Conservation (phyloP, 1,140 invertebrate genomes). For the Hesperophylax magnus region DNA sequence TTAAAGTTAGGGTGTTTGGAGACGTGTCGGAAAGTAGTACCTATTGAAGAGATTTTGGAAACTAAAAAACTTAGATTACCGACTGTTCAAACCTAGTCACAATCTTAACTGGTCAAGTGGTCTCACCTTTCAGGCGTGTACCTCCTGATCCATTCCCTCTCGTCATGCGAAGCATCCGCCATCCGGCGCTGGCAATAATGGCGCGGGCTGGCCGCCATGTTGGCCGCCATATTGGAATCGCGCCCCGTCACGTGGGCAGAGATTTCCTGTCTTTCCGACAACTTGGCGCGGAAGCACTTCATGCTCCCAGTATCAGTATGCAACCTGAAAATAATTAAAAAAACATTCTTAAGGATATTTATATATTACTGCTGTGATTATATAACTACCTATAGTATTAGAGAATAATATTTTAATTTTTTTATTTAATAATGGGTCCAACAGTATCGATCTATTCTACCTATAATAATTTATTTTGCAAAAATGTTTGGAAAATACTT, state of each 20-base stretch:
- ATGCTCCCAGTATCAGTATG: conserved; percentile 7
- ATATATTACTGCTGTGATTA: too few species aligned
- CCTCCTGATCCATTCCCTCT: conserved; percentile 53
- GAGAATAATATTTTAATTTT: too few species aligned
- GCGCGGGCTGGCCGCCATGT: conserved; percentile 39
- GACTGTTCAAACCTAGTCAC: not conserved
- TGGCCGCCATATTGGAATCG: not conserved
- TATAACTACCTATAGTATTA: too few species aligned
- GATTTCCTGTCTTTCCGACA: conserved; percentile 48
- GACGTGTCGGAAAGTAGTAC: too few species aligned
- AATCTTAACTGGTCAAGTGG: not conserved
- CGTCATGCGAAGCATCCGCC: conserved; percentile 49
- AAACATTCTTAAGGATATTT: too few species aligned
- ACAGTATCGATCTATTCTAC: too few species aligned
- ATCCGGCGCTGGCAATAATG: conserved; percentile 54
- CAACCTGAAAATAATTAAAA: too few species aligned
- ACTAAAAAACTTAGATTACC: not conserved
- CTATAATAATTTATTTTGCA: too few species aligned
- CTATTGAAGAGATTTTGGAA: too few species aligned
- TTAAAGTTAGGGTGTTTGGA: too few species aligned
- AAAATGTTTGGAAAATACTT: too few species aligned
- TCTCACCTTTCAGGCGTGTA: conserved; percentile 51
- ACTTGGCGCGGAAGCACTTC: conserved; percentile 55
- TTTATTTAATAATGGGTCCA: too few species aligned
- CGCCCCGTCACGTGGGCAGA: conserved; percentile 21